Percentiles rank a stretch among this genome's conserved stretches.
phyloP scores from a whole-genome alignment of 2,113 vertebrate species.

The Heloderma charlesbogerti region DNA sequence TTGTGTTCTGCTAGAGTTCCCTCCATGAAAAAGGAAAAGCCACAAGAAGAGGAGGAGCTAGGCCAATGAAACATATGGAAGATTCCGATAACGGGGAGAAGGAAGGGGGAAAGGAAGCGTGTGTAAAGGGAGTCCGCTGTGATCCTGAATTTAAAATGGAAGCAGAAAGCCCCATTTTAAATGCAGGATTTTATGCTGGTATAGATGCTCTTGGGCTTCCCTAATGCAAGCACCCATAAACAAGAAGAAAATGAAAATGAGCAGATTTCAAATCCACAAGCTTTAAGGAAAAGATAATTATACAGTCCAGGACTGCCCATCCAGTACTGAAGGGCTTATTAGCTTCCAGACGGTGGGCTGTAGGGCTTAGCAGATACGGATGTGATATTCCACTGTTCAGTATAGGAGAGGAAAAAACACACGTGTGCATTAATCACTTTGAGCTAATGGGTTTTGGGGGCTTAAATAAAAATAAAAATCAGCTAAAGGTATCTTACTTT shows the following conservation, averaged over 20 bases:
- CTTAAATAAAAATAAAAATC: constrained; percentile 27
- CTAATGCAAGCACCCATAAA: neutral
- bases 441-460: neutral
- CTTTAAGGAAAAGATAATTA: neutral
- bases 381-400: neutral
- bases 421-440: neutral
- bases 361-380: neutral
- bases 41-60: too few species aligned
- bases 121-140: too few species aligned
- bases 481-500: neutral
- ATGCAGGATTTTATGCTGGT: too few species aligned
- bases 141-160: too few species aligned
- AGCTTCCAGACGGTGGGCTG: too few species aligned
- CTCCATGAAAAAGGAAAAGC: too few species aligned
- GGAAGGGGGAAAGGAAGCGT: too few species aligned
- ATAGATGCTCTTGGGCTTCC: too few species aligned
- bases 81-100: too few species aligned
- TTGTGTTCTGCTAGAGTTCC: too few species aligned
- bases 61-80: too few species aligned
- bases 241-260: neutral
- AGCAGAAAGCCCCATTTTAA: too few species aligned
- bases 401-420: neutral
- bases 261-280: neutral
- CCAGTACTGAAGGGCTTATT: neutral
- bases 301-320: neutral